A percentile compares a stretch with the other conserved stretches of the same genome.
phyloP scores from a whole-genome alignment of 2,797 vertebrate genomes.

The Pyrocephalus nanus region DNA sequence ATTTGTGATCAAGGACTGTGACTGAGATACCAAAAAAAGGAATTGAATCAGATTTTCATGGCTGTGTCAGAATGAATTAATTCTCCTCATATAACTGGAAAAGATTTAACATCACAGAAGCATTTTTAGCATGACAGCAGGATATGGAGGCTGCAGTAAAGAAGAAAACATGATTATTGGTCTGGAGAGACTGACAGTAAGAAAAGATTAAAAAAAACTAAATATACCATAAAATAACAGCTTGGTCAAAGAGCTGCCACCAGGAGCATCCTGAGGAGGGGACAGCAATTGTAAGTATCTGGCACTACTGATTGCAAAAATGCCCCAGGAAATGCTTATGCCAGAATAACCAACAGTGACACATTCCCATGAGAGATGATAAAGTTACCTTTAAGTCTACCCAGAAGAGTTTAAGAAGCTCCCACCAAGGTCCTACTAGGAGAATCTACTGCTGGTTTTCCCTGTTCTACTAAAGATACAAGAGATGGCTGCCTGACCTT shows the following conservation, averaged over 20 bases:
- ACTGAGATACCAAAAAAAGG: constrained; percentile 57
- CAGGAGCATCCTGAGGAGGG: background rate
- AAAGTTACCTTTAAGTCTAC: background rate
- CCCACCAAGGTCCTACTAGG: background rate
- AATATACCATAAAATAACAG: constrained; percentile 26
- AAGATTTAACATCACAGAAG: constrained; percentile 57
- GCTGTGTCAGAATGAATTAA: constrained; percentile 63
- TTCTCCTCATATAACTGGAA: constrained; percentile 46
- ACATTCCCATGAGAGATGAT: background rate
- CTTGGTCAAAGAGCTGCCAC: background rate
- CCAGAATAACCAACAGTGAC: background rate
- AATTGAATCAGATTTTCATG: constrained; percentile 65
- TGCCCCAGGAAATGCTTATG: fast-evolving
- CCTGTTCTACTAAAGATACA: background rate
- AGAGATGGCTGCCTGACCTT: background rate
- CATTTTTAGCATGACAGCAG: constrained; percentile 56
- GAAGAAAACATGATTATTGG: constrained; percentile 51
- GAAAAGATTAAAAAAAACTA: constrained; percentile 17
- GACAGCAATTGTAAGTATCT: background rate
- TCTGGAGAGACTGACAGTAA: background rate
- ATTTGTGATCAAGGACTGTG: constrained; percentile 66
- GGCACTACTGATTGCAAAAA: background rate
- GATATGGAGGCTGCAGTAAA: constrained; percentile 30
- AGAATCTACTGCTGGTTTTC: background rate
- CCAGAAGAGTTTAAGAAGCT: background rate